Evolutionary conservation across 2,797 vertebrate genomes (phyloP).

Genomic region (Acanthornis magna): DNA sequence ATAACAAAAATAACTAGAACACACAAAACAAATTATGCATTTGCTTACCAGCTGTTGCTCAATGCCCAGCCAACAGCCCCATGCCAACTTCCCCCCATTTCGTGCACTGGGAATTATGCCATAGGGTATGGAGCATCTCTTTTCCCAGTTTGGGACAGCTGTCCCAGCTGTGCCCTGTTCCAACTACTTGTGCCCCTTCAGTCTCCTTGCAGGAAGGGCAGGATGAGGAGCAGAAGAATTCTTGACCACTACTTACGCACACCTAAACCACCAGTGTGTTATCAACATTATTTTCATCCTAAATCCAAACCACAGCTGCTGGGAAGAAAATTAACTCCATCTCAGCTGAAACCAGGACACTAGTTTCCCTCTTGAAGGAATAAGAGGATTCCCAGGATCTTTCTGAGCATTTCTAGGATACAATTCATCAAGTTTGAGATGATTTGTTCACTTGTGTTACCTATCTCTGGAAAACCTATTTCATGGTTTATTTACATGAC

Average conservation of each 20-base stretch:
- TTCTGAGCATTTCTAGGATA: background rate
- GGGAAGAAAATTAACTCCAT: background rate
- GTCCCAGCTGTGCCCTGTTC: background rate
- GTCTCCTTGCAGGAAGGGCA: rapidly evolving
- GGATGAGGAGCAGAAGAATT: background rate
- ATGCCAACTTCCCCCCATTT: background rate
- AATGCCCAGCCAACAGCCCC: background rate
- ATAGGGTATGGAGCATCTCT: background rate
- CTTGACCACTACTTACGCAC: background rate
- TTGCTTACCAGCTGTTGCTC: background rate
- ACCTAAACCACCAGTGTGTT: background rate
- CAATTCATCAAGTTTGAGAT: background rate
- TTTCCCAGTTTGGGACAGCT: background rate
- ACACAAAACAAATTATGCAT: background rate
- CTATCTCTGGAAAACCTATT: background rate
- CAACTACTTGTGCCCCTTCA: background rate
- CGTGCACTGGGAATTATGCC: background rate
- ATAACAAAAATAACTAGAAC: background rate
- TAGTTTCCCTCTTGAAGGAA: background rate
- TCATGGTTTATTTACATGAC: background rate
- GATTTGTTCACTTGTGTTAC: background rate
- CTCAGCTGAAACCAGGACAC: background rate
- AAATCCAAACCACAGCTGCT: background rate
- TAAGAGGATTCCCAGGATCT: background rate
- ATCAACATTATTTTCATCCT: background rate